These are phyloP conservation scores for Entomobrya multifasciata DNA, from an alignment of 2,888 invertebrate genomes.

Conservation along the genomic window DNA sequence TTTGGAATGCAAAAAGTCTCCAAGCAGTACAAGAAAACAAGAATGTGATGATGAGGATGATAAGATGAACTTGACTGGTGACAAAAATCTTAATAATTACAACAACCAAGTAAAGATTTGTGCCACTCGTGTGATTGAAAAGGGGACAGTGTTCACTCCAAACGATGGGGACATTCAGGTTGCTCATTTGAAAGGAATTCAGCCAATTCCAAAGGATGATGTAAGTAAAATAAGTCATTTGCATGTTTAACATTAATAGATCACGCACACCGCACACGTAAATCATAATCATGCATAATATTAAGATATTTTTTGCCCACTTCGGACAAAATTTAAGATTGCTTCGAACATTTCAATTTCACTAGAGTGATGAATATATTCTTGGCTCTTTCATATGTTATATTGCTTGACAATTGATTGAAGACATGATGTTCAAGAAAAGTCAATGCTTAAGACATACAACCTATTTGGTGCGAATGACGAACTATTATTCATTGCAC, in stretches of 20 bases:
- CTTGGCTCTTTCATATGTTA: too few species aligned
- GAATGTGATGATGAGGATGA: background rate
- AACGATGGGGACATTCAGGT: slow-evolving; percentile 75
- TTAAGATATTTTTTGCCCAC: background rate
- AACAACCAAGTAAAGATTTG: slow-evolving; percentile 49
- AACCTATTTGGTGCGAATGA: too few species aligned
- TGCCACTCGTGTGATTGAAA: slow-evolving; percentile 64
- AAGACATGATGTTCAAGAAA: too few species aligned
- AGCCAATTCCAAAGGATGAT: slow-evolving; percentile 65
- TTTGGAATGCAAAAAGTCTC: background rate
- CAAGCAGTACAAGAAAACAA: background rate
- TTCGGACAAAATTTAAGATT: too few species aligned
- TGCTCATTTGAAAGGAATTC: slow-evolving; percentile 58
- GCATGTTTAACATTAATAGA: too few species aligned
- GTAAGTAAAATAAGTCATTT: slow-evolving; percentile 64
- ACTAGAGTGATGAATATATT: too few species aligned
- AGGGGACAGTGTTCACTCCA: slow-evolving; percentile 68
- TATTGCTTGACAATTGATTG: too few species aligned
- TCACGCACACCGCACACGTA: too few species aligned
- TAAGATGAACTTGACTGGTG: background rate
- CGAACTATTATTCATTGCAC: too few species aligned
- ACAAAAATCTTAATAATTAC: too few species aligned
- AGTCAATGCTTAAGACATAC: too few species aligned
- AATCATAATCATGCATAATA: background rate
- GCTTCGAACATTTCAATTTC: too few species aligned